Percentiles rank a stretch among this genome's conserved stretches.
phyloP scores from a whole-genome alignment of 2,113 vertebrate genomes.

The Perognathus longimembris region DNA sequence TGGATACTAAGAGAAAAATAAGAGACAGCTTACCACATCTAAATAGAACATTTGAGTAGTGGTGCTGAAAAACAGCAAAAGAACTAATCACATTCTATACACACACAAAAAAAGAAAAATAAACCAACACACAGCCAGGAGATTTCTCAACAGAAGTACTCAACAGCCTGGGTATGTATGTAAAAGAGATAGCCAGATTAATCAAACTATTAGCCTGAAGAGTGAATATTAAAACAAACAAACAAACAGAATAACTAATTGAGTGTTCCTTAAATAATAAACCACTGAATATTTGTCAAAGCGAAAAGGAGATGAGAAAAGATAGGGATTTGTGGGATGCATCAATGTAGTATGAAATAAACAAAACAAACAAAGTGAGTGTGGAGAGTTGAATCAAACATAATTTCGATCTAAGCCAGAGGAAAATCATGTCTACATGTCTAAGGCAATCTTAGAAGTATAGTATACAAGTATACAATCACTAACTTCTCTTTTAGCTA shows the following conservation, averaged over 20 bases:
- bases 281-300: background rate
- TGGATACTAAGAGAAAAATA: background rate
- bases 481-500: background rate
- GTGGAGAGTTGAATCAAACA: background rate
- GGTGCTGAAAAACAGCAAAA: background rate
- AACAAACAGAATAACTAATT: background rate
- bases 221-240: background rate
- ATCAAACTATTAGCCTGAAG: background rate
- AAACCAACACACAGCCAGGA: background rate
- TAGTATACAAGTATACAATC: no score
- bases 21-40: background rate
- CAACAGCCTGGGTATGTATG: background rate
- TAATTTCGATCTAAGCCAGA: constrained; percentile 15
- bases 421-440: background rate
- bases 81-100: background rate
- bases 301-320: background rate
- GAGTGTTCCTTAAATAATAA: background rate
- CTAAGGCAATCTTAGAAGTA: background rate
- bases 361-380: background rate
- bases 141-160: background rate
- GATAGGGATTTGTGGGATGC: background rate
- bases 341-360: background rate
- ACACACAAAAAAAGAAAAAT: background rate
- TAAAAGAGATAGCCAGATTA: background rate
- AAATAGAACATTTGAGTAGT: background rate